These are phyloP conservation scores for Chloroclysta siterata DNA, from an alignment of 2,888 invertebrate species.

Conservation along the genomic window DNA sequence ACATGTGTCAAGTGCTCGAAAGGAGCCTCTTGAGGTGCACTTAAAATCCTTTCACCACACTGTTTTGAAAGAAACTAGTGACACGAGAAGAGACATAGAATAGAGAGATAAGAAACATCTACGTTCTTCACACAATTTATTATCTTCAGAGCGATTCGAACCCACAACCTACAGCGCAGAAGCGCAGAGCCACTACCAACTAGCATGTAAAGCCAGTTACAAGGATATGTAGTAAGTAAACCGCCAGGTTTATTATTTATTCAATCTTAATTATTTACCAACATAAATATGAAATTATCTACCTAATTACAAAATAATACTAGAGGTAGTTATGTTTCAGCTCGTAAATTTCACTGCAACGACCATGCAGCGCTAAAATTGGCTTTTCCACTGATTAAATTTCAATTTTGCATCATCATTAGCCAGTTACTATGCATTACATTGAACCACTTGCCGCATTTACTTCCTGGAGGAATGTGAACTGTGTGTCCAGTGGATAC, in stretches of 20 bases:
- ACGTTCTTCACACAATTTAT: no score
- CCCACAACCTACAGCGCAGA: no score
- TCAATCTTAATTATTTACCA: background rate
- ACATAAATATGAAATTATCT: background rate
- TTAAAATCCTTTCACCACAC: no score
- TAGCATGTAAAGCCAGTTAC: no score
- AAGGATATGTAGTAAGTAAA: no score
- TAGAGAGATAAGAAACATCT: no score
- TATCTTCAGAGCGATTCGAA: no score
- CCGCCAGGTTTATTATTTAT: background rate
- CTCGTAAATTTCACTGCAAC: constrained; percentile 22
- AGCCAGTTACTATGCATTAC: constrained; percentile 24
- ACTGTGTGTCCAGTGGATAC: constrained; percentile 13
- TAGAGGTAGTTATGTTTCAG: constrained; percentile 12
- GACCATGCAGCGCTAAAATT: constrained; percentile 20
- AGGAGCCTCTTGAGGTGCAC: no score
- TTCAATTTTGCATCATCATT: constrained; percentile 36
- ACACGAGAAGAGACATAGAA: no score
- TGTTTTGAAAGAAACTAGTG: no score
- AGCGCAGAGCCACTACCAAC: no score
- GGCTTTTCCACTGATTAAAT: constrained; percentile 34
- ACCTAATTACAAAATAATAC: constrained; percentile 26
- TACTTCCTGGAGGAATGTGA: constrained; percentile 11
- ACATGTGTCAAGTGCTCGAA: no score
- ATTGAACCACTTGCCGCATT: constrained; percentile 8